phyloP scores from a whole-genome alignment of 2,113 vertebrate genomes.

The Mixornis gularis region DNA sequence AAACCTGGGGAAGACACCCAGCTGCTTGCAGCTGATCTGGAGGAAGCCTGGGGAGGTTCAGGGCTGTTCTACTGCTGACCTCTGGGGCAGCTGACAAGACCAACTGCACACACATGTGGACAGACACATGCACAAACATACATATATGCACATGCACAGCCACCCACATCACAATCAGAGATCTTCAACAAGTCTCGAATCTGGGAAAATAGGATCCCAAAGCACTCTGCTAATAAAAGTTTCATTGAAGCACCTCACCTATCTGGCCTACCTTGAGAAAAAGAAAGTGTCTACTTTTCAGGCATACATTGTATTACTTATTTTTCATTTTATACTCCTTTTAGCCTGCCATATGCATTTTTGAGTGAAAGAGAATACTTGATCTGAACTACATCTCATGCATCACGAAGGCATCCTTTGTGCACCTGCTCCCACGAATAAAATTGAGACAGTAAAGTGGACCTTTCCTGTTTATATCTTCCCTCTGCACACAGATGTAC shows the following conservation, averaged over 20 bases:
- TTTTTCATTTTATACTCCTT: not conserved
- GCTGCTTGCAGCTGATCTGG: not conserved
- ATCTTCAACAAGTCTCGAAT: fast-evolving
- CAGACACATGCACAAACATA: not conserved
- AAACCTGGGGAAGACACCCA: fast-evolving
- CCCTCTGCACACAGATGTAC: not conserved
- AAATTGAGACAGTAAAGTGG: fast-evolving
- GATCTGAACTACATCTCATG: not conserved
- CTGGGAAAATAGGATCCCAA: not conserved
- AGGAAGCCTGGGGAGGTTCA: fast-evolving
- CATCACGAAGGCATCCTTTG: fast-evolving
- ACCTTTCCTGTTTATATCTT: not conserved
- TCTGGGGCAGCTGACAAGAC: not conserved
- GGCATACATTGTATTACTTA: not conserved
- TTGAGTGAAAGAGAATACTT: not conserved
- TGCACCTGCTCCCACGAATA: fast-evolving
- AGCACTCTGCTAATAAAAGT: not conserved
- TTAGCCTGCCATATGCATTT: not conserved
- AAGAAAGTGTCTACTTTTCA: not conserved
- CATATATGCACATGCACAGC: fast-evolving
- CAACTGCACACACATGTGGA: not conserved
- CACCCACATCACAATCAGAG: not conserved
- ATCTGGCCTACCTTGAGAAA: too few relatives aligned
- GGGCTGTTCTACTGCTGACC: not conserved
- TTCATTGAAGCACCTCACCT: not conserved